phyloP scores from a whole-genome alignment of 2,113 vertebrate species.

The Eptesicus fuscus region DNA sequence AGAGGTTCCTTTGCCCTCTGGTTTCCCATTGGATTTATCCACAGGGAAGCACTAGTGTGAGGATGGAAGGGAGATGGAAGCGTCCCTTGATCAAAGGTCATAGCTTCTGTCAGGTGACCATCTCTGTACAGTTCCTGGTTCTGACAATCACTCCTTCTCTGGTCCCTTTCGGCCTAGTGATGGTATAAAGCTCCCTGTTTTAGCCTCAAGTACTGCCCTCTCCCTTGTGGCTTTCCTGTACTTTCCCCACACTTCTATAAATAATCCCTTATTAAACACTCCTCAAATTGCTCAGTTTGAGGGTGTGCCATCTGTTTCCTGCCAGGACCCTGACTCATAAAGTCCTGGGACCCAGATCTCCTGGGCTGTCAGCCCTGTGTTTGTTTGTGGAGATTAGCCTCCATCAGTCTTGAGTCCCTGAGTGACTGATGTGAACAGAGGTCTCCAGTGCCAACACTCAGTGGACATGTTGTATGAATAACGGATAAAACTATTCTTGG shows the following conservation, averaged over 20 bases:
- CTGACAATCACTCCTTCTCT: background rate
- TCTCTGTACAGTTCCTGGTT: background rate
- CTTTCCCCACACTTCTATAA: background rate
- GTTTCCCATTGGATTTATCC: background rate
- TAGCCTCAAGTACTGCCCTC: background rate
- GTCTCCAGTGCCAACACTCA: background rate
- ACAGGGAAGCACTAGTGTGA: background rate
- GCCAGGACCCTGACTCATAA: background rate
- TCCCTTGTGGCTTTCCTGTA: background rate
- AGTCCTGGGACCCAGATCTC: background rate
- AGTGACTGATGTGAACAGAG: background rate
- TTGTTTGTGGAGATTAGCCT: background rate
- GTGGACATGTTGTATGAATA: background rate
- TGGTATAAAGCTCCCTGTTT: background rate
- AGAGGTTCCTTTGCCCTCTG: background rate
- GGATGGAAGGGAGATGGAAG: background rate
- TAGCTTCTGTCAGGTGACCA: background rate
- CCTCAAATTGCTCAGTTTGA: background rate
- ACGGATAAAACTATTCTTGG: background rate
- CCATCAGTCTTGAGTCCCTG: background rate
- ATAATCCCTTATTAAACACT: slow-evolving; percentile 7
- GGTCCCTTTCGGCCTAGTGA: background rate
- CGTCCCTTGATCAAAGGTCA: background rate
- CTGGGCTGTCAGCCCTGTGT: background rate
- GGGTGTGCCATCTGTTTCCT: slow-evolving; percentile 33